Conservation (phyloP, 2,797 vertebrate genomes). For the Falco concolor region DNA sequence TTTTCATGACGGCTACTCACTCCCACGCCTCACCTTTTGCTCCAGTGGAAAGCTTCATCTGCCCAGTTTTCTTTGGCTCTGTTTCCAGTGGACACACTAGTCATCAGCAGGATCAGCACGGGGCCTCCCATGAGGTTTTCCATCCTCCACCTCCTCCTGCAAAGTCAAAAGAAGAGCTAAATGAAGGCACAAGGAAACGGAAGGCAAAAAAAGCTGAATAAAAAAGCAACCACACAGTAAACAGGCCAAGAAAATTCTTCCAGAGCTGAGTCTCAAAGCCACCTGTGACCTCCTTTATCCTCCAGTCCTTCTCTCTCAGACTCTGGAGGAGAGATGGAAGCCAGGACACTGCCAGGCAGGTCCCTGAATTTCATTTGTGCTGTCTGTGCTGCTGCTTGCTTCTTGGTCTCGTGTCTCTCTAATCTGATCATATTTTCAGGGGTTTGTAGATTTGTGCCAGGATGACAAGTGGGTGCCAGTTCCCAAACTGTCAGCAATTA, state of each 20-base stretch:
- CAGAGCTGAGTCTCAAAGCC: conserved; percentile 11
- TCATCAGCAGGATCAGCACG: conserved; percentile 64
- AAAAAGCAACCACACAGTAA: background rate
- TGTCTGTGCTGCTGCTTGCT: conserved; percentile 32
- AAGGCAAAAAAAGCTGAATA: conserved; percentile 97
- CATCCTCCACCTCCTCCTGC: conserved; percentile 73
- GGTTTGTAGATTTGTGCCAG: conserved; percentile 9
- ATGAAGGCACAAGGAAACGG: conserved; percentile 89
- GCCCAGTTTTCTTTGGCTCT: conserved; percentile 87
- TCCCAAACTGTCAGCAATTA: background rate
- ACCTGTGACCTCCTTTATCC: conserved; percentile 14
- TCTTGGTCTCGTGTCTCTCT: conserved; percentile 10
- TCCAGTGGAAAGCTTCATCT: conserved; percentile 84
- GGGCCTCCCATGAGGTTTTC: conserved; percentile 73
- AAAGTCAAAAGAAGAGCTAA: conserved; percentile 92
- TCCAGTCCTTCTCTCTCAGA: background rate
- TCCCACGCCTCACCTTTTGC: conserved; percentile 92
- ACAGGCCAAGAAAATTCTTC: conserved; percentile 1
- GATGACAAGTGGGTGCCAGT: background rate
- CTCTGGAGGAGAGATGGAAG: conserved; percentile 27
- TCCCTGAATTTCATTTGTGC: conserved; percentile 31
- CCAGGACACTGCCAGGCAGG: background rate
- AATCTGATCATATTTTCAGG: conserved; percentile 6
- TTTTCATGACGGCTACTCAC: conserved; percentile 92
- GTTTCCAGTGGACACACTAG: conserved; percentile 67